A percentile compares a stretch with the other conserved stretches of the same genome.
Evolutionary conservation across 2,797 vertebrate genomes (phyloP).

Genomic region (Ataeniobius toweri): DNA sequence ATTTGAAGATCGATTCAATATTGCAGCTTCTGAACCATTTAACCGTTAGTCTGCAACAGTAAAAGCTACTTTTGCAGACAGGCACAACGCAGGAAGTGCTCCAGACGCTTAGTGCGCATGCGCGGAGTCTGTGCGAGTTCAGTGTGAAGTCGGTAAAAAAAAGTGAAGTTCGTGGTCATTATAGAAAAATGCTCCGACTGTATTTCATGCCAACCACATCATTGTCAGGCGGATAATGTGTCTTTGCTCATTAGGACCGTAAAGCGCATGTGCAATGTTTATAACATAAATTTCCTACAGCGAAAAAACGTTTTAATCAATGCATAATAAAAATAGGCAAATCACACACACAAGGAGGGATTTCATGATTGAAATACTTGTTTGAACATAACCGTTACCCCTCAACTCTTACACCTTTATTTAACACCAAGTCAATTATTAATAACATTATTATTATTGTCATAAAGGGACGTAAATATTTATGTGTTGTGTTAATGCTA

Average conservation of each 20-base stretch:
- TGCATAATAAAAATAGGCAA: neutral
- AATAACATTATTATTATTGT: neutral
- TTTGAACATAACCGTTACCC: no score
- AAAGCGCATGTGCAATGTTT: neutral
- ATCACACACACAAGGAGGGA: no score
- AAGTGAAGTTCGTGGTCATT: neutral
- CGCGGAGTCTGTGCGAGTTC: slow-evolving; percentile 10
- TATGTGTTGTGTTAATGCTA: neutral
- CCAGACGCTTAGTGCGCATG: slow-evolving; percentile 28
- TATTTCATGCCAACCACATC: neutral
- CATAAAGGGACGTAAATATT: neutral
- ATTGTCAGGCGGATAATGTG: neutral
- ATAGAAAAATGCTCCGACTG: neutral
- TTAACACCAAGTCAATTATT: neutral
- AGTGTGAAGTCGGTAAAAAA: neutral
- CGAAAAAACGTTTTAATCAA: neutral
- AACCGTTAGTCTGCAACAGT: slow-evolving; percentile 14
- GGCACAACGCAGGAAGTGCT: slow-evolving; percentile 30
- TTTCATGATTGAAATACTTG: no score
- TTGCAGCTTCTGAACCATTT: neutral
- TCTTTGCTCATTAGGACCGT: neutral
- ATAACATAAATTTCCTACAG: no score
- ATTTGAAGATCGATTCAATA: no score
- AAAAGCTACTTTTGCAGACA: neutral
- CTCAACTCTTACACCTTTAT: neutral